These are phyloP conservation scores for Coregonus ussuriensis DNA, from an alignment of 2,797 vertebrate species.

Conservation along the genomic window DNA sequence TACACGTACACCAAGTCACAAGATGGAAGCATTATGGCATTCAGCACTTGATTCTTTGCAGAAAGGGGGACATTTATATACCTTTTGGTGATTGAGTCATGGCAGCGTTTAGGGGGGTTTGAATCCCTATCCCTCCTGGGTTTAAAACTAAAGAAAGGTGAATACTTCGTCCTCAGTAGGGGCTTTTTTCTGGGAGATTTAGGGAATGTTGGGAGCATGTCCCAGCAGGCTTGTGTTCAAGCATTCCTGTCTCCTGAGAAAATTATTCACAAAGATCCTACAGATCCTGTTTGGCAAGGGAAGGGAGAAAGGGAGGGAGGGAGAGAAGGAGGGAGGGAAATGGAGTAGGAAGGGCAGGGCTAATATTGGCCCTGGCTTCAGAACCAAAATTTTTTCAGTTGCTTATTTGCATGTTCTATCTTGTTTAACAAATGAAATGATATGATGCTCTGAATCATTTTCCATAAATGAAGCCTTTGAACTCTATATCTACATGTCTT, in stretches of 20 bases:
- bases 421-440: slow-evolving; percentile 64
- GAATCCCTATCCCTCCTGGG: neutral
- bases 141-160: slow-evolving; percentile 10
- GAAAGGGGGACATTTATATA: too few species aligned
- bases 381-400: slow-evolving; percentile 68
- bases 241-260: slow-evolving; percentile 82
- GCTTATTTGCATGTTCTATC: slow-evolving; percentile 75
- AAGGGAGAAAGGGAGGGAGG: slow-evolving; percentile 63
- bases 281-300: slow-evolving; percentile 82
- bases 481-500: slow-evolving; percentile 19
- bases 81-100: too few species aligned
- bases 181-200: slow-evolving; percentile 55
- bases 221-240: slow-evolving; percentile 67
- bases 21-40: neutral
- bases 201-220: slow-evolving; percentile 69
- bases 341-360: slow-evolving; percentile 63
- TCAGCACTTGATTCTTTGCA: too few species aligned
- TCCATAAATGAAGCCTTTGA: slow-evolving; percentile 27
- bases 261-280: slow-evolving; percentile 77
- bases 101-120: neutral
- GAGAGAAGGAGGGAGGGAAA: slow-evolving; percentile 43
- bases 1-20: neutral
- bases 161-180: slow-evolving; percentile 39
- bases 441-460: slow-evolving; percentile 34
- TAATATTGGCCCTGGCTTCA: slow-evolving; percentile 68